phyloP scores from a whole-genome alignment of 2,797 vertebrate species.

The Anisognathus igniventris region DNA sequence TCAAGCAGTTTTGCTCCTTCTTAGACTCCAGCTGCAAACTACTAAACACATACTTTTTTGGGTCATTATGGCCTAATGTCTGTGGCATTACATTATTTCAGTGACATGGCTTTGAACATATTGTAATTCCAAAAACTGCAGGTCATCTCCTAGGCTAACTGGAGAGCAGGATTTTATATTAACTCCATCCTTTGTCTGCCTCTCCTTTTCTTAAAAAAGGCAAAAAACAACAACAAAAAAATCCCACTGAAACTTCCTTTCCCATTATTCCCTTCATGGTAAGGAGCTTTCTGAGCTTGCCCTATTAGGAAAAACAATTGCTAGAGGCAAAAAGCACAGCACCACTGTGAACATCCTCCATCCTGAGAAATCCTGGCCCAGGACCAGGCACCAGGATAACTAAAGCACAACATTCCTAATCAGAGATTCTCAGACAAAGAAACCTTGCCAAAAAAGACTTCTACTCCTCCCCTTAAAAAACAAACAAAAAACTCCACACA shows the following conservation, averaged over 20 bases:
- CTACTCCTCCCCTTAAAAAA: conserved; percentile 3
- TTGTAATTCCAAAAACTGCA: conserved; percentile 70
- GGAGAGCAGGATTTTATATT: conserved; percentile 50
- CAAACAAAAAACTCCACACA: neutral
- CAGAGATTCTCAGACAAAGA: conserved; percentile 33
- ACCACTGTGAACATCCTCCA: conserved; percentile 7
- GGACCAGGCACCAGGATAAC: conserved; percentile 9
- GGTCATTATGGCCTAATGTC: conserved; percentile 79
- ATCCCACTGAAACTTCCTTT: neutral
- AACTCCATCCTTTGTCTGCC: conserved; percentile 12
- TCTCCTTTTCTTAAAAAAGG: neutral
- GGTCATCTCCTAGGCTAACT: conserved; percentile 66
- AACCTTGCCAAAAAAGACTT: conserved; percentile 16
- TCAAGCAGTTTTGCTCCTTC: conserved; percentile 66
- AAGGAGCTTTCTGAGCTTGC: conserved; percentile 16
- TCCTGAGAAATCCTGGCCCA: conserved; percentile 34
- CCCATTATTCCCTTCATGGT: conserved; percentile 50
- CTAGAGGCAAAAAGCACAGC: conserved; percentile 13
- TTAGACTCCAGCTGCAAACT: conserved; percentile 76
- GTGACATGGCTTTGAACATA: conserved; percentile 79
- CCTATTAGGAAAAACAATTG: conserved; percentile 58
- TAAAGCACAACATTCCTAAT: conserved; percentile 33
- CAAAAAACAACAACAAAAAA: neutral
- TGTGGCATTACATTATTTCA: conserved; percentile 76
- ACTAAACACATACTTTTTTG: conserved; percentile 78